Evolutionary conservation across 1,140 invertebrate genomes (phyloP).

Genomic region (Apolygus lucorum): DNA sequence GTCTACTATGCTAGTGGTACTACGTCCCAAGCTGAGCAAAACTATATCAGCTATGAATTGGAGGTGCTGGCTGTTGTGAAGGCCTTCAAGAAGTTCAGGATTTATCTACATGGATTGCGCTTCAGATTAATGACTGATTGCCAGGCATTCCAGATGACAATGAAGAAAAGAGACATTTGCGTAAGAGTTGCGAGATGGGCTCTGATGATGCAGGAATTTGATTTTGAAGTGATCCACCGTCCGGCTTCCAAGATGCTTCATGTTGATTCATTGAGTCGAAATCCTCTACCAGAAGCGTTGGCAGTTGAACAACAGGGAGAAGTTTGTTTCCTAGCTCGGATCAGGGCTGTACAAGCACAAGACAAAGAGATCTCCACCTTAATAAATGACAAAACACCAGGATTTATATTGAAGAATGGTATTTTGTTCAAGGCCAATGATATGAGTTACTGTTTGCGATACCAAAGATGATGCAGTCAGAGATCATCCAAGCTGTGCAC

Average conservation of each 20-base stretch:
- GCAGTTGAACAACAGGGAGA: background rate
- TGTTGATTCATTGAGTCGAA: slow-evolving; percentile 26
- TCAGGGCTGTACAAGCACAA: slow-evolving; percentile 33
- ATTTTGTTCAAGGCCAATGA: slow-evolving; percentile 25
- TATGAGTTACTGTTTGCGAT: slow-evolving; percentile 29
- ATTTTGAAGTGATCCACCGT: slow-evolving; percentile 29
- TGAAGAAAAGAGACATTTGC: slow-evolving; percentile 35
- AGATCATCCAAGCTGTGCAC: too few relatives aligned
- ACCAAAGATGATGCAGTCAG: slow-evolving; percentile 33
- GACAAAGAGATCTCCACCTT: background rate
- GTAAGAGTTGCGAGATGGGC: too few relatives aligned
- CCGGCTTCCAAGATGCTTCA: slow-evolving; percentile 15
- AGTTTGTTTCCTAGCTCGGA: slow-evolving; percentile 1
- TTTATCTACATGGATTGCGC: slow-evolving; percentile 41
- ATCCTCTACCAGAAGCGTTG: slow-evolving; percentile 5
- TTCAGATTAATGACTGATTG: slow-evolving; percentile 34
- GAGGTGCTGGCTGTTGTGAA: slow-evolving; percentile 38
- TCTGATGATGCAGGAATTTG: slow-evolving; percentile 33
- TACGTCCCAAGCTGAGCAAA: background rate
- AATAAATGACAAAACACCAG: too few relatives aligned
- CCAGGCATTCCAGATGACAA: slow-evolving; percentile 35
- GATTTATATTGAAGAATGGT: slow-evolving; percentile 21
- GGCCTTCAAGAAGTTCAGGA: slow-evolving; percentile 42
- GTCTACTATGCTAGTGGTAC: background rate
- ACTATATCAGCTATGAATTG: slow-evolving; percentile 34